Percentiles rank a stretch among this genome's conserved stretches.
These are phyloP conservation scores for Pelusios castaneus DNA, from an alignment of 2,113 vertebrate species.

Conservation along the genomic window DNA sequence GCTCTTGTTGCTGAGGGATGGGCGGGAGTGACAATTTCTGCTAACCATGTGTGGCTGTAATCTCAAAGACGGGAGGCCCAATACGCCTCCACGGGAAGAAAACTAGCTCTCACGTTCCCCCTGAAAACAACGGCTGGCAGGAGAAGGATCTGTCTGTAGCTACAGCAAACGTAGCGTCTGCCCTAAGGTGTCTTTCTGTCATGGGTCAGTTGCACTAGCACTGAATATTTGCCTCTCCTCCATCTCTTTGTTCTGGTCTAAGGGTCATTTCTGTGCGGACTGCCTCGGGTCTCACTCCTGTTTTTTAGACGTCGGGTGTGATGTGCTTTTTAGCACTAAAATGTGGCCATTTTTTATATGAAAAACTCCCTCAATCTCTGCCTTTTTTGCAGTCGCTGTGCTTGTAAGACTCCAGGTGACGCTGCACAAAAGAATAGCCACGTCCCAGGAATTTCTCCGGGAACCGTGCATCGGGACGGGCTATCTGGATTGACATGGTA, in stretches of 20 bases:
- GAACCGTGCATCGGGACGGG: neutral
- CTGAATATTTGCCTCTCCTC: slow-evolving; percentile 39
- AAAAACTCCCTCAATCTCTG: neutral
- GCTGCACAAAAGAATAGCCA: neutral
- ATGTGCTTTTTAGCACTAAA: slow-evolving; percentile 67
- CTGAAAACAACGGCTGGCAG: neutral
- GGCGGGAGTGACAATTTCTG: neutral
- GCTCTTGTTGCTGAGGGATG: neutral
- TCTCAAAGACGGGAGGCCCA: neutral
- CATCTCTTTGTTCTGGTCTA: neutral
- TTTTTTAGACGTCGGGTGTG: neutral
- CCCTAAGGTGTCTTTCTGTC: slow-evolving; percentile 14
- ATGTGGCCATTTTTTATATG: neutral
- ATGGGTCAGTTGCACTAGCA: slow-evolving; percentile 51
- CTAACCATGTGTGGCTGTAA: slow-evolving; percentile 55
- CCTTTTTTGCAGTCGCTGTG: neutral
- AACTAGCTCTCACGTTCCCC: neutral
- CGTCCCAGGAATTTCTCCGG: neutral
- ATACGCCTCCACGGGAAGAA: neutral
- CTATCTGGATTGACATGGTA: neutral
- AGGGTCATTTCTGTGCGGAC: neutral
- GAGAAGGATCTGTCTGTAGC: neutral
- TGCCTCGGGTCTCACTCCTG: neutral
- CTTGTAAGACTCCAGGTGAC: neutral
- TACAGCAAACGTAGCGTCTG: neutral